Conservation (phyloP, 2,113 vertebrate species). For the Mirza zaza region DNA sequence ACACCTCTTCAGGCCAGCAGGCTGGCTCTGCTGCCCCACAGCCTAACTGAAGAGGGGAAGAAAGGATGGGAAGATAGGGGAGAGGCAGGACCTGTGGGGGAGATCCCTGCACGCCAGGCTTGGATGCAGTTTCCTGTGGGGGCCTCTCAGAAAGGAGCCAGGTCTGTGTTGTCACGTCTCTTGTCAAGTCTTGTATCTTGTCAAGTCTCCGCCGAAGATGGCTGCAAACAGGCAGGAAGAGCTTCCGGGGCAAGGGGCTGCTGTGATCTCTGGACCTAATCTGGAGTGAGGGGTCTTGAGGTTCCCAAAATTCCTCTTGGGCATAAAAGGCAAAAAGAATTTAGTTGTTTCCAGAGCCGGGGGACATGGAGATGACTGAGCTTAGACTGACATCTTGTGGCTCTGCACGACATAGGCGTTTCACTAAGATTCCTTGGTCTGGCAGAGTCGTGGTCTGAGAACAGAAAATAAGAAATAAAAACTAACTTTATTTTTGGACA, state of each 20-base stretch:
- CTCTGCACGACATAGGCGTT: not conserved
- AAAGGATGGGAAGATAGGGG: not conserved
- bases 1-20: not conserved
- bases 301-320: not conserved
- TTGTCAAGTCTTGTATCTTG: not conserved
- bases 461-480: not conserved
- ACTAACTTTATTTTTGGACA: not conserved
- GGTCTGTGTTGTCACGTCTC: not conserved
- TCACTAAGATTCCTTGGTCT: not conserved
- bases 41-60: not conserved
- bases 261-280: not conserved
- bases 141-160: not conserved
- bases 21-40: not conserved
- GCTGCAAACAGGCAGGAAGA: not conserved
- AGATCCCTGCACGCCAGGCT: not conserved
- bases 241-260: not conserved
- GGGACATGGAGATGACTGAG: slow-evolving; percentile 23
- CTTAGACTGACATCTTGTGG: slow-evolving; percentile 80
- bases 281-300: not conserved
- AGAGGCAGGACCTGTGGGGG: not conserved
- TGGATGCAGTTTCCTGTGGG: not conserved
- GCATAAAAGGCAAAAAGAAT: not conserved
- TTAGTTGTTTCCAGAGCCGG: not conserved
- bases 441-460: not conserved
- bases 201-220: not conserved